Percentiles rank a stretch among this genome's conserved stretches.
Evolutionary conservation across 2,113 vertebrate species (phyloP).

Genomic region (Dicerorhinus sumatrensis): DNA sequence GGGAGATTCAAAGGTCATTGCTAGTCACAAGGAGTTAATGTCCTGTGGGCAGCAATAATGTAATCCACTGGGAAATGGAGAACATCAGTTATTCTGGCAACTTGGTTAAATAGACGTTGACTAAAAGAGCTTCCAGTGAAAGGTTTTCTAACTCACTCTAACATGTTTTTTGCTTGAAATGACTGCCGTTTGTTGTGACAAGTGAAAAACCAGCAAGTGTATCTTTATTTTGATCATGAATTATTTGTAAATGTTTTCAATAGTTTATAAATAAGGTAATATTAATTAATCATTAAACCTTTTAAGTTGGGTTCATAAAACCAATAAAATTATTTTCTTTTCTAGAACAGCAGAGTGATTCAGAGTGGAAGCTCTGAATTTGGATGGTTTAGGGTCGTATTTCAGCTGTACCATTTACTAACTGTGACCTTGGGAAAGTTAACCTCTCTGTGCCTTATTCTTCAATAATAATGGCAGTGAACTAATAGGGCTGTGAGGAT

Average conservation of each 20-base stretch:
- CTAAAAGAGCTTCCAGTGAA: neutral
- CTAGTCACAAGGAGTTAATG: neutral
- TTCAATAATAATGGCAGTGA: neutral
- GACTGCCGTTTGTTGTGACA: neutral
- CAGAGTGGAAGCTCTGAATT: neutral
- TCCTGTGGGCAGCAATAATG: too few species aligned
- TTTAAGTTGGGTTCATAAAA: constrained; percentile 14
- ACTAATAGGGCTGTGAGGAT: neutral
- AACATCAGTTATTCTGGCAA: neutral
- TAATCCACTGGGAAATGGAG: neutral
- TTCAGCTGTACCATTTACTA: neutral
- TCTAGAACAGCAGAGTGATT: neutral
- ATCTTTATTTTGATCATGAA: neutral
- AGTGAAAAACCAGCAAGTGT: neutral
- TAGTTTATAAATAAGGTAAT: neutral
- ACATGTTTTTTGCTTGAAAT: neutral
- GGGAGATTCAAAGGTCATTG: neutral
- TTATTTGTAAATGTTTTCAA: neutral
- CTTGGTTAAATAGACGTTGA: neutral
- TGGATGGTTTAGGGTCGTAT: neutral
- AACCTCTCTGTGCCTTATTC: neutral
- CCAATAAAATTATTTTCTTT: neutral
- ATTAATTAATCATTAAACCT: neutral
- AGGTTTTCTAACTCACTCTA: neutral
- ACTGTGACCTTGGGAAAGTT: neutral